phyloP scores from a whole-genome alignment of 2,113 vertebrate species.

The Syngnathus scovelli region DNA sequence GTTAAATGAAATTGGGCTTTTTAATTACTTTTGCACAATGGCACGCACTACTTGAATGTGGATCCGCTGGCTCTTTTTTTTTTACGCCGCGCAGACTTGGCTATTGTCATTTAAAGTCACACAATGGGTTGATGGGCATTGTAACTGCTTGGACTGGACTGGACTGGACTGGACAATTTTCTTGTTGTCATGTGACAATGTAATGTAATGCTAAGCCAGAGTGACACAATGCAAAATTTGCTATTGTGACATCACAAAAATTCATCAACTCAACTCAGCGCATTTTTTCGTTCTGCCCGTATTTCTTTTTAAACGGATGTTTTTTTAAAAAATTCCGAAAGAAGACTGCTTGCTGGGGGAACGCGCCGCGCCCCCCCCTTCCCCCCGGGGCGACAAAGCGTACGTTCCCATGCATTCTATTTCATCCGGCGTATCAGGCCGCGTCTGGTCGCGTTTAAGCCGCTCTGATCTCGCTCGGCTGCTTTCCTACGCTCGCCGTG shows the following conservation, averaged over 20 bases:
- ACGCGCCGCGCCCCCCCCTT: neutral
- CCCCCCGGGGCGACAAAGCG: neutral
- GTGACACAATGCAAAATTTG: too few species aligned
- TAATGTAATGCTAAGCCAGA: too few species aligned
- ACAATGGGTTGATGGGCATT: neutral
- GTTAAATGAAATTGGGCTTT: neutral
- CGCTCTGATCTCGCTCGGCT: constrained; percentile 8
- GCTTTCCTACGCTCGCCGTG: constrained; percentile 1
- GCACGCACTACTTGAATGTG: neutral
- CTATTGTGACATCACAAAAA: too few species aligned
- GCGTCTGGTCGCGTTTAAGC: constrained; percentile 4
- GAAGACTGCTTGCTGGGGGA: neutral
- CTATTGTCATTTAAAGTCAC: neutral
- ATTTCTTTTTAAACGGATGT: too few species aligned
- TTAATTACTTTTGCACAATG: neutral
- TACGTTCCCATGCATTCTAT: neutral
- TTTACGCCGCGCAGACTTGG: neutral
- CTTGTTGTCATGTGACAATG: neutral
- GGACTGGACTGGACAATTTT: neutral
- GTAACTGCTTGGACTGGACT: neutral
- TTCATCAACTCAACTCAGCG: neutral
- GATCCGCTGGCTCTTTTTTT: neutral
- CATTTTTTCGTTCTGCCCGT: neutral
- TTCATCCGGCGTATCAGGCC: neutral
- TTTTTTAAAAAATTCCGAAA: neutral